phyloP scores from a whole-genome alignment of 2,113 vertebrate species.

The Odocoileus hemionus region DNA sequence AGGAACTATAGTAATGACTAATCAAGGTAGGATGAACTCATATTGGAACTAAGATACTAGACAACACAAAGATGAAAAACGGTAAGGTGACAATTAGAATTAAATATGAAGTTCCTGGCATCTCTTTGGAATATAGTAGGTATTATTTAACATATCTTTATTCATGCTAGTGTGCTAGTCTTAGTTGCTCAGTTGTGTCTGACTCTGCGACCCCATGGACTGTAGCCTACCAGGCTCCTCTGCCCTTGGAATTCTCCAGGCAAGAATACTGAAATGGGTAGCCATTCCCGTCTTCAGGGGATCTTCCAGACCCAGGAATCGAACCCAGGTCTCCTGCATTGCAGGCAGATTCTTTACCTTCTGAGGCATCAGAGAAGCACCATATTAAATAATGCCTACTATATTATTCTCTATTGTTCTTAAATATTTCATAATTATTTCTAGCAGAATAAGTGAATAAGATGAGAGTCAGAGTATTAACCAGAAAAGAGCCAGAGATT shows the following conservation, averaged over 20 bases:
- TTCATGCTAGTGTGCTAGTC: neutral
- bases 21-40: neutral
- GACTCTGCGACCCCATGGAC: neutral
- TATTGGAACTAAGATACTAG: neutral
- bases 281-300: neutral
- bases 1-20: neutral
- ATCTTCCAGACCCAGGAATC: neutral
- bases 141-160: neutral
- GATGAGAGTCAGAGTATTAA: neutral
- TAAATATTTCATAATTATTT: neutral
- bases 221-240: neutral
- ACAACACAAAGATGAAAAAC: neutral
- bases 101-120: neutral
- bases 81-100: neutral
- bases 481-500: neutral
- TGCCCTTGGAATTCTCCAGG: neutral
- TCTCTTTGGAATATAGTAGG: neutral
- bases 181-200: neutral
- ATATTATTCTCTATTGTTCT: neutral
- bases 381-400: neutral
- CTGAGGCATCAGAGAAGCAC: neutral
- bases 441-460: neutral
- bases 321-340: neutral
- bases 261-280: neutral
- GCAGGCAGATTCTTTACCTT: neutral